phyloP scores from a whole-genome alignment of 2,888 invertebrate species.

The Maniola hyperantus region DNA sequence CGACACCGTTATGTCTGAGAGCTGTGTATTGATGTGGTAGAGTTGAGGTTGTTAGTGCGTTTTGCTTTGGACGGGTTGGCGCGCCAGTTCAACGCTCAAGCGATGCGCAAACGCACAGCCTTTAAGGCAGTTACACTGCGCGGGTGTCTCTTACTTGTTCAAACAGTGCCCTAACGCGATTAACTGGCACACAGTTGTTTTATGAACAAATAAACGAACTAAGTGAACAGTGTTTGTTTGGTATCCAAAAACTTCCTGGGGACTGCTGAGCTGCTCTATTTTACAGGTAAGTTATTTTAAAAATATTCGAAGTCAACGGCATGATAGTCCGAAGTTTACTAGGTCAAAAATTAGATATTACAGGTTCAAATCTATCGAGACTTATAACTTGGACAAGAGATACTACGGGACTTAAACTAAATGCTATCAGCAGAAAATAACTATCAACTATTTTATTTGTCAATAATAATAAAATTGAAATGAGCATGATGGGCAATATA shows the following conservation, averaged over 20 bases:
- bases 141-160: constrained; percentile 36
- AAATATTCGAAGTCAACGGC: not conserved
- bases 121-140: constrained; percentile 58
- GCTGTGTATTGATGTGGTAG: constrained; percentile 39
- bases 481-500: not conserved
- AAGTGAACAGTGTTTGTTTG: constrained; percentile 62
- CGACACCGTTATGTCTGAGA: constrained; percentile 54
- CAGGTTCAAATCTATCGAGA: not conserved
- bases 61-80: constrained; percentile 55
- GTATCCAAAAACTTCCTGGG: constrained; percentile 44
- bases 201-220: constrained; percentile 43
- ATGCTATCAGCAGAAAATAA: not conserved
- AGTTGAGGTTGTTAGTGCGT: constrained; percentile 41
- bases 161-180: constrained; percentile 43
- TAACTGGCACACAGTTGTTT: constrained; percentile 47
- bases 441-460: not conserved
- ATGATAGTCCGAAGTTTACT: constrained; percentile 4
- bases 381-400: not conserved
- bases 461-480: not conserved
- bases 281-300: constrained; percentile 14
- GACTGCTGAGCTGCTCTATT: constrained; percentile 14
- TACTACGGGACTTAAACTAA: not conserved
- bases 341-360: constrained; percentile 1
- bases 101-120: constrained; percentile 73
- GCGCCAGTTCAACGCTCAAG: constrained; percentile 76